Conservation (phyloP, 2,113 vertebrate genomes). For the Onychorhynchus coronatus region DNA sequence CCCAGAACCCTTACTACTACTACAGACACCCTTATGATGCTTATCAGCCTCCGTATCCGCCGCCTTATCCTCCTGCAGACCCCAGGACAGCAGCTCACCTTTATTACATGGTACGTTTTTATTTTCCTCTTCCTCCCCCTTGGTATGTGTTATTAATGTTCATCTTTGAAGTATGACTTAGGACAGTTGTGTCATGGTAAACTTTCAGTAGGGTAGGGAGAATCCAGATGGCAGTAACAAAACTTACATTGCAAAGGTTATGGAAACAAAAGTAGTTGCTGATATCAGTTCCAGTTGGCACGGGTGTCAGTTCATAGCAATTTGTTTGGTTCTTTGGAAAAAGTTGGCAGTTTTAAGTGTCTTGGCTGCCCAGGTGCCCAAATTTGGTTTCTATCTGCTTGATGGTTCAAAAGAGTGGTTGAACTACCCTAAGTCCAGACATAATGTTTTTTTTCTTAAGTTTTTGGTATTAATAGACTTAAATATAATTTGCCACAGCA, state of each 20-base stretch:
- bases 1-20: constrained; percentile 69
- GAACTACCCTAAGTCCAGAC: neutral
- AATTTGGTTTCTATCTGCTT: neutral
- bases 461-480: neutral
- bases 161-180: neutral
- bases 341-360: neutral
- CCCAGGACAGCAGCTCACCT: constrained; percentile 76
- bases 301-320: neutral
- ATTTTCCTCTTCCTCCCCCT: accelerated
- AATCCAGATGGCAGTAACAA: neutral
- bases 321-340: neutral
- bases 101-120: constrained; percentile 84
- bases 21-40: constrained; percentile 76
- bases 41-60: constrained; percentile 76
- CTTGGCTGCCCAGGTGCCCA: neutral
- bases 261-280: neutral
- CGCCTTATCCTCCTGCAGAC: constrained; percentile 77
- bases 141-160: neutral
- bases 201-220: neutral
- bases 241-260: neutral
- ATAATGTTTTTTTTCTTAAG: neutral
- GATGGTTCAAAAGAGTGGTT: neutral
- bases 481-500: neutral
- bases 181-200: accelerated
- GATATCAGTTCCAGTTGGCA: neutral